A percentile compares a stretch with the other conserved stretches of the same genome.
These are phyloP conservation scores for Mastomys coucha DNA, from an alignment of 2,113 vertebrate genomes.

Conservation along the genomic window DNA sequence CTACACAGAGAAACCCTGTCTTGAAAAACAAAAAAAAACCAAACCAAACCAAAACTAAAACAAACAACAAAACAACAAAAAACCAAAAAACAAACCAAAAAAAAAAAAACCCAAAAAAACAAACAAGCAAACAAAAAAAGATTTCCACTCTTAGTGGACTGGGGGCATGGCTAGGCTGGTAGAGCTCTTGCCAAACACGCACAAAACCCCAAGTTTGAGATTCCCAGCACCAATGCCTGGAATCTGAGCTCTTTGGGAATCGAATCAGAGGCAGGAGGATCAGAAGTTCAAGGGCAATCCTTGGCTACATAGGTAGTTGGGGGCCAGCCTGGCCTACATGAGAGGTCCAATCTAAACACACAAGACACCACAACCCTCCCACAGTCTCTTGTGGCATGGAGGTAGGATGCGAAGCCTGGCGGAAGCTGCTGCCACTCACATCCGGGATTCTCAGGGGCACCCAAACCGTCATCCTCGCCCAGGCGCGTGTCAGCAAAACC, in stretches of 20 bases:
- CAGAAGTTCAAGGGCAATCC: not conserved
- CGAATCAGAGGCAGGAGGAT: not conserved
- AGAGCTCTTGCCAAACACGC: not conserved
- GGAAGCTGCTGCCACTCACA: not conserved
- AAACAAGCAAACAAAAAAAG: no score
- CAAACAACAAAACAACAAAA: no score
- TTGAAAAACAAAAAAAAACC: no score
- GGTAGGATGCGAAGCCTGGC: not conserved
- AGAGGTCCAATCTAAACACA: not conserved
- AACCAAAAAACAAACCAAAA: no score
- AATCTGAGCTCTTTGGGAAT: not conserved
- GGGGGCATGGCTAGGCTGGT: not conserved
- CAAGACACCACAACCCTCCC: not conserved
- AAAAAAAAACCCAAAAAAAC: no score
- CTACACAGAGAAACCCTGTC: no score
- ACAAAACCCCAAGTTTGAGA: not conserved
- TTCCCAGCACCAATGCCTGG: not conserved
- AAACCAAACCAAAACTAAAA: no score
- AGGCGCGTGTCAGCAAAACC: not conserved
- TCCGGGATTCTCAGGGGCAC: not conserved
- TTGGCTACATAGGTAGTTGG: not conserved
- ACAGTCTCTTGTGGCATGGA: not conserved
- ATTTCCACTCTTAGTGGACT: not conserved
- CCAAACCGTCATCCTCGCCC: not conserved
- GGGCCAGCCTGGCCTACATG: not conserved